phyloP scores from a whole-genome alignment of 2,888 invertebrate species.

The Cephus nigrinus region DNA sequence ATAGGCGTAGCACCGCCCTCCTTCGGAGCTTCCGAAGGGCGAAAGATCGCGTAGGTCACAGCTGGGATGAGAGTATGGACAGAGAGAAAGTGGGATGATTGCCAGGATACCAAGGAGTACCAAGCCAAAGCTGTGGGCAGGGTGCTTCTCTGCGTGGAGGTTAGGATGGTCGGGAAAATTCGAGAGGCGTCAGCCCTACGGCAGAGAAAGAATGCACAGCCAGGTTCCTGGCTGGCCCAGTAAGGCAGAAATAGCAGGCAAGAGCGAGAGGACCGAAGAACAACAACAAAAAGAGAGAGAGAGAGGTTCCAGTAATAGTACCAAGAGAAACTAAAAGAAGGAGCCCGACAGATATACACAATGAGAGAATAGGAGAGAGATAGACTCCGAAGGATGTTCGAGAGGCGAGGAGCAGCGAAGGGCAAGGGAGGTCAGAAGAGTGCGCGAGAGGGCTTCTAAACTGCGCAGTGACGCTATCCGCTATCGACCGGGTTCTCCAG shows the following conservation, averaged over 20 bases:
- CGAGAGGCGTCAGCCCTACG: neutral
- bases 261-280: neutral
- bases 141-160: neutral
- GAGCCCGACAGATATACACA: too few species aligned
- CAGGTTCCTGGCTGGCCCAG: neutral
- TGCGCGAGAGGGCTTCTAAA: slow-evolving; percentile 38
- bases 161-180: neutral
- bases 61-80: neutral
- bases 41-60: neutral
- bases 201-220: neutral
- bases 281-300: neutral
- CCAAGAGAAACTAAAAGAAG: too few species aligned
- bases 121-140: neutral
- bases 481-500: slow-evolving; percentile 59
- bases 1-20: neutral
- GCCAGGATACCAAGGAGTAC: neutral
- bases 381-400: neutral
- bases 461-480: slow-evolving; percentile 62
- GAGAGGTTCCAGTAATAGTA: too few species aligned
- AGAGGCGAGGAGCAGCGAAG: neutral
- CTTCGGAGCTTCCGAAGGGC: neutral
- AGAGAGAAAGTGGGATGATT: neutral
- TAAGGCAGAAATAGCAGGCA: neutral
- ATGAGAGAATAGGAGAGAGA: too few species aligned
- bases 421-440: slow-evolving; percentile 23